Conservation (phyloP, 2,797 vertebrate species). For the Anabacerthia variegaticeps region DNA sequence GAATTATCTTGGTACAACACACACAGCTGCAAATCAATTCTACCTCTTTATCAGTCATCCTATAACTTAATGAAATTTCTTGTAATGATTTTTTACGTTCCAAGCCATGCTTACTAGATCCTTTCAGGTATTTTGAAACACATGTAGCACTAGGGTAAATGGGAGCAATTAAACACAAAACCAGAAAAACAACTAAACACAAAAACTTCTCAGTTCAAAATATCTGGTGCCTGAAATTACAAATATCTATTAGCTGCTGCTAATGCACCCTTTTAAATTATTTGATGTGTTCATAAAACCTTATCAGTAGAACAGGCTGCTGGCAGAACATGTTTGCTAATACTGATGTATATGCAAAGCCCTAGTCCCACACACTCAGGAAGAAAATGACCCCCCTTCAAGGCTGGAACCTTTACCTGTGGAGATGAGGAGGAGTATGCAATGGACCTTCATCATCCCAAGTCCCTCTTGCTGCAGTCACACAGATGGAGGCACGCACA, state of each 20-base stretch:
- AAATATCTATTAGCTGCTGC: neutral
- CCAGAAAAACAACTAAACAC: neutral
- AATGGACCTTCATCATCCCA: conserved; percentile 17
- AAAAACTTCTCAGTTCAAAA: neutral
- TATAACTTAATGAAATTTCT: neutral
- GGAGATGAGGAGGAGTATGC: conserved; percentile 25
- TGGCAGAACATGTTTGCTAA: fast-evolving
- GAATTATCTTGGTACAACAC: neutral
- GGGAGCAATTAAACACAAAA: neutral
- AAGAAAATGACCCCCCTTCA: neutral
- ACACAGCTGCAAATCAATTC: conserved; percentile 40
- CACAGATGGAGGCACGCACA: neutral
- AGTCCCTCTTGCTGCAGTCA: neutral
- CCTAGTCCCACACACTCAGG: neutral
- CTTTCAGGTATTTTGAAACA: neutral
- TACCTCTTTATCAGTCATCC: neutral
- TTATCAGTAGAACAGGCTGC: neutral
- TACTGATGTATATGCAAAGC: fast-evolving
- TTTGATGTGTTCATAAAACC: neutral
- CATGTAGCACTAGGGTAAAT: neutral
- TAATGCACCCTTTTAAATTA: neutral
- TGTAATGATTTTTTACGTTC: neutral
- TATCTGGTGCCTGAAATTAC: neutral
- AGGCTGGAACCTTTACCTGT: conserved; percentile 61
- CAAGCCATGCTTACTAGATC: neutral